phyloP scores from a whole-genome alignment of 2,113 vertebrate species.

The Macquaria australasica region DNA sequence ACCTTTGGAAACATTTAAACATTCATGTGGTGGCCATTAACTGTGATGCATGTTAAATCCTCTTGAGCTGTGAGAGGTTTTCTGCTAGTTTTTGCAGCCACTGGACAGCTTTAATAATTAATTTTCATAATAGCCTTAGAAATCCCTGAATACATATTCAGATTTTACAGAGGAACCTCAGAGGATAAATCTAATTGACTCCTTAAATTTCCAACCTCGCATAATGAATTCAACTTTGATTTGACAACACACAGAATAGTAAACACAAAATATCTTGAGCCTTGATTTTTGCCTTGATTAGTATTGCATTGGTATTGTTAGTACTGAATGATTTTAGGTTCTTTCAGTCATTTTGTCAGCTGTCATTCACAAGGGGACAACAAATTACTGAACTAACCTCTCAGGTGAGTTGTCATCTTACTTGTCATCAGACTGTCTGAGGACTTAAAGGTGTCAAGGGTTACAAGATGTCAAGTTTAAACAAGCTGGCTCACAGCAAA shows the following conservation, averaged over 20 bases:
- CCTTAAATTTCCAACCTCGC: constrained; percentile 8
- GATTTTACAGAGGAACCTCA: constrained; percentile 20
- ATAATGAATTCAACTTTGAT: constrained; percentile 22
- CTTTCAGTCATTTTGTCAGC: not conserved
- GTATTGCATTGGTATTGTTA: not conserved
- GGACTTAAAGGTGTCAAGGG: constrained; percentile 54
- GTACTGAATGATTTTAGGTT: not conserved
- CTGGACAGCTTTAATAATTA: constrained; percentile 54
- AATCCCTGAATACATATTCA: constrained; percentile 49
- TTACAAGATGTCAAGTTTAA: constrained; percentile 62
- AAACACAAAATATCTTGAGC: not conserved
- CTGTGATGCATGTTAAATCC: constrained; percentile 68
- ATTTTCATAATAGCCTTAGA: constrained; percentile 44
- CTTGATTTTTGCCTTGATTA: constrained; percentile 1
- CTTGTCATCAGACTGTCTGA: constrained; percentile 54
- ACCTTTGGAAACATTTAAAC: constrained; percentile 74
- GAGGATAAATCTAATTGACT: constrained; percentile 35
- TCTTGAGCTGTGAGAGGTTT: constrained; percentile 50
- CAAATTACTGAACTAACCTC: constrained; percentile 35
- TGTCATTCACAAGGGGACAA: not conserved
- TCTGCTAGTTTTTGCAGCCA: constrained; percentile 39
- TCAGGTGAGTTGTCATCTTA: constrained; percentile 54
- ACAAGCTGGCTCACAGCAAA: constrained; percentile 61
- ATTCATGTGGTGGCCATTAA: constrained; percentile 71
- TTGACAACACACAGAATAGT: not conserved